Evolutionary conservation across 92 coral and sea anemone species (phyloP).

Genomic region (Epizoanthus stellaris): DNA sequence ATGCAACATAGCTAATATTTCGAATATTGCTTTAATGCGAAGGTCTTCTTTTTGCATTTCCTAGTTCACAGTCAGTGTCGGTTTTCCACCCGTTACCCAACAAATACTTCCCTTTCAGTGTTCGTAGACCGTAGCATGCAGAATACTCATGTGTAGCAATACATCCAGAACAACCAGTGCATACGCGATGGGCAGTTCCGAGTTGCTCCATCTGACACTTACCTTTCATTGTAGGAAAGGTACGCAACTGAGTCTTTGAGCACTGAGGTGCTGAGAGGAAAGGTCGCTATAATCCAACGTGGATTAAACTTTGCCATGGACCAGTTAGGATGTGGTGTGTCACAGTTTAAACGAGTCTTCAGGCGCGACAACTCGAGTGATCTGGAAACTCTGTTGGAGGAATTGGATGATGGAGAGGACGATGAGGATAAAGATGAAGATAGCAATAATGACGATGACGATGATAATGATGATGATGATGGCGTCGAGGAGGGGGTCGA

Average conservation of each 20-base stretch:
- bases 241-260: neutral
- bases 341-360: constrained; percentile 10
- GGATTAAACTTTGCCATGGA: constrained; percentile 46
- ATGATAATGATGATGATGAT: constrained; percentile 13
- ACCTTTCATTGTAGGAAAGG: constrained; percentile 8
- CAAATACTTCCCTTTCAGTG: neutral
- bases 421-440: constrained; percentile 22
- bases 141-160: no score
- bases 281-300: constrained; percentile 11
- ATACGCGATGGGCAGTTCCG: no score
- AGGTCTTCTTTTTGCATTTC: neutral
- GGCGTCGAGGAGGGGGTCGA: constrained; percentile 11
- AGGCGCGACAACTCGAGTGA: neutral
- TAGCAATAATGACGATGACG: neutral
- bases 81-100: neutral
- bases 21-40: neutral
- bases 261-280: constrained; percentile 15
- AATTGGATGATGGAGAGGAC: constrained; percentile 8
- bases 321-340: constrained; percentile 23
- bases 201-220: neutral
- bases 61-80: neutral
- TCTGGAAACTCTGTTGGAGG: constrained; percentile 14
- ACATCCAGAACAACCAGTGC: no score
- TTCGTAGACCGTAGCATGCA: no score
- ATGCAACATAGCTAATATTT: neutral